These are phyloP conservation scores for Trochalopteron elliotii DNA, from an alignment of 2,113 vertebrate genomes.

Conservation along the genomic window DNA sequence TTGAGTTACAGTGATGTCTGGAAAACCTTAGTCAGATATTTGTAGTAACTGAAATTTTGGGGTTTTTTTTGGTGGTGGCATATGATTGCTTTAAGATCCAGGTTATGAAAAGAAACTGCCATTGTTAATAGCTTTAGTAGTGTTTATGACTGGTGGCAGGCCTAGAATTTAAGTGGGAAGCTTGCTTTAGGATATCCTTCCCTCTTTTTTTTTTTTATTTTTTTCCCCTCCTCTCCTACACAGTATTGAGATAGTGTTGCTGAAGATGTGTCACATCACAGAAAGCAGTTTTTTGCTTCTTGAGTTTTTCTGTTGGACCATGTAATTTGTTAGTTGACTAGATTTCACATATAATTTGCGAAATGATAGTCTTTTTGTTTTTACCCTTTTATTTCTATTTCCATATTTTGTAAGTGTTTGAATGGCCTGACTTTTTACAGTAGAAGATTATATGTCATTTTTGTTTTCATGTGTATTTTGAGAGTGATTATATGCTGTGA, in stretches of 20 bases:
- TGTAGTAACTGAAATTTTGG: constrained; percentile 27
- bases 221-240: not conserved
- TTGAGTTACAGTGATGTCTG: constrained; percentile 65
- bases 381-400: not conserved
- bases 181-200: constrained; percentile 2
- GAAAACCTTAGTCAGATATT: constrained; percentile 51
- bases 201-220: not conserved
- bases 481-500: not conserved
- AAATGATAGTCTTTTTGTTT: not conserved
- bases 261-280: not conserved
- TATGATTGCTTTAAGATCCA: constrained; percentile 17
- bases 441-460: not conserved
- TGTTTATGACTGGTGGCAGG: constrained; percentile 14
- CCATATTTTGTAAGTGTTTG: not conserved
- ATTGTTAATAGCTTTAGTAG: not conserved
- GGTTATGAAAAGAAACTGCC: not conserved
- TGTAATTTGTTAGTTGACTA: not conserved
- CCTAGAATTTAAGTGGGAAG: constrained; percentile 23
- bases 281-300: not conserved
- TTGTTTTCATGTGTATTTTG: constrained; percentile 13
- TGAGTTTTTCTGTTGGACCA: not conserved
- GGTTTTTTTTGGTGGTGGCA: not conserved
- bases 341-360: not conserved
- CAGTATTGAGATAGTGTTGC: not conserved
- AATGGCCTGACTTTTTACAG: constrained; percentile 2